A percentile compares a stretch with the other conserved stretches of the same genome.
Conservation (phyloP, 2,113 vertebrate species). For the Oncorhynchus kisutch region DNA sequence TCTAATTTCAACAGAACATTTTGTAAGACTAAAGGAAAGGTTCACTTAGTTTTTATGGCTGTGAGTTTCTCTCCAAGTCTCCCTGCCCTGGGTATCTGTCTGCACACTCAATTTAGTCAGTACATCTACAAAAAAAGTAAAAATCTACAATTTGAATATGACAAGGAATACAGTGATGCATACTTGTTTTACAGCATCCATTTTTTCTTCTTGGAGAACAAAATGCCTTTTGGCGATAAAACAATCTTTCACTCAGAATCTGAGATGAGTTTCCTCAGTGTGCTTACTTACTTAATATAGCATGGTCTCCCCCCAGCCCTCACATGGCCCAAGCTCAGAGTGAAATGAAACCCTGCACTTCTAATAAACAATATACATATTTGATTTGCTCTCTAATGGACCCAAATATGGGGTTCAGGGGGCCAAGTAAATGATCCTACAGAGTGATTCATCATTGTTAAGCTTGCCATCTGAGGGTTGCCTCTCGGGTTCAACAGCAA, state of each 20-base stretch:
- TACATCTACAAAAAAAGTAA: constrained; percentile 26
- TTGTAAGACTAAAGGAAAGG: constrained; percentile 55
- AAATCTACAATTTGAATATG: constrained; percentile 44
- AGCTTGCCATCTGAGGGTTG: constrained; percentile 77
- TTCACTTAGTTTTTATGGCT: constrained; percentile 65
- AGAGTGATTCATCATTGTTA: constrained; percentile 78
- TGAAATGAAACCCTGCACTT: constrained; percentile 77
- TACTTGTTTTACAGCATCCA: constrained; percentile 53
- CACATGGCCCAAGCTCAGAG: constrained; percentile 75
- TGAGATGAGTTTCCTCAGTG: constrained; percentile 72
- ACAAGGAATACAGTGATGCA: constrained; percentile 53
- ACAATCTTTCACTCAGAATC: constrained; percentile 69
- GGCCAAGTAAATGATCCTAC: constrained; percentile 76
- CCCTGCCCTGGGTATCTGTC: constrained; percentile 21
- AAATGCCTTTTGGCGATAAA: constrained; percentile 45
- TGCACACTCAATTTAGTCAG: constrained; percentile 38
- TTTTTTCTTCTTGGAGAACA: constrained; percentile 55
- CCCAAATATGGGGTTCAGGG: constrained; percentile 78
- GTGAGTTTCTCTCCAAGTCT: constrained; percentile 27
- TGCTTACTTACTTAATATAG: constrained; percentile 68
- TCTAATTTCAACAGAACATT: constrained; percentile 67
- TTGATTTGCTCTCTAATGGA: constrained; percentile 78
- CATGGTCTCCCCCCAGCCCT: constrained; percentile 62
- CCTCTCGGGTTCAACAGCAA: constrained; percentile 73
- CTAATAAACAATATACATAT: constrained; percentile 79